Conservation (phyloP, 2,888 invertebrate species). For the Halocaridina rubra region DNA sequence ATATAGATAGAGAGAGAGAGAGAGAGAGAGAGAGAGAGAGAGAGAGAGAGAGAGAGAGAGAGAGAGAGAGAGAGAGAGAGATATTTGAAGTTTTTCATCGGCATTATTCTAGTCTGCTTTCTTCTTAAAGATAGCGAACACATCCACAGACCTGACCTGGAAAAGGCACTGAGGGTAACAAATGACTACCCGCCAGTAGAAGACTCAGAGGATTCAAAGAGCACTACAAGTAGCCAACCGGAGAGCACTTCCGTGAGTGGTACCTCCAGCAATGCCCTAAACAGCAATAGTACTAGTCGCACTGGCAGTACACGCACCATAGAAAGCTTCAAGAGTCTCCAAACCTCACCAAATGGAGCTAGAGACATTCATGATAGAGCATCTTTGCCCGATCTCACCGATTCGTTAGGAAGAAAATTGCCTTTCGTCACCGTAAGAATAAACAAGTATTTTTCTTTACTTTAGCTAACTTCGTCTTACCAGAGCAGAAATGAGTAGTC, state of each 20-base stretch:
- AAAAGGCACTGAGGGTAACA: neutral
- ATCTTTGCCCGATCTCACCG: neutral
- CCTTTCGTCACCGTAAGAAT: too few species aligned
- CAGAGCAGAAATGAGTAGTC: too few species aligned
- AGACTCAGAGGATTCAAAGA: neutral
- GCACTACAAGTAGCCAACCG: neutral
- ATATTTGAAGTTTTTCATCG: too few species aligned
- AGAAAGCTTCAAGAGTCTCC: neutral
- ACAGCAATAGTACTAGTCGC: neutral
- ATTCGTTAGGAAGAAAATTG: too few species aligned
- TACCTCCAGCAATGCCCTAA: neutral
- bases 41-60: too few species aligned
- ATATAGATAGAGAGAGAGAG: too few species aligned
- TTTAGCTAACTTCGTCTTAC: too few species aligned
- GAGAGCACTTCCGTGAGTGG: neutral
- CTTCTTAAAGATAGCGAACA: neutral
- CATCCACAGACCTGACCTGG: constrained; percentile 16
- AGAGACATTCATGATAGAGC: neutral
- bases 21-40: too few species aligned
- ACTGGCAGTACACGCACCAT: neutral
- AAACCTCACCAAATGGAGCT: neutral
- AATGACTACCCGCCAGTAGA: neutral
- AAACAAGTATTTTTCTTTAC: too few species aligned
- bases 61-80: too few species aligned
- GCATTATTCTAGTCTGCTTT: too few species aligned